Conservation (phyloP, 2,113 vertebrate genomes). For the Triplophysa siluroides region DNA sequence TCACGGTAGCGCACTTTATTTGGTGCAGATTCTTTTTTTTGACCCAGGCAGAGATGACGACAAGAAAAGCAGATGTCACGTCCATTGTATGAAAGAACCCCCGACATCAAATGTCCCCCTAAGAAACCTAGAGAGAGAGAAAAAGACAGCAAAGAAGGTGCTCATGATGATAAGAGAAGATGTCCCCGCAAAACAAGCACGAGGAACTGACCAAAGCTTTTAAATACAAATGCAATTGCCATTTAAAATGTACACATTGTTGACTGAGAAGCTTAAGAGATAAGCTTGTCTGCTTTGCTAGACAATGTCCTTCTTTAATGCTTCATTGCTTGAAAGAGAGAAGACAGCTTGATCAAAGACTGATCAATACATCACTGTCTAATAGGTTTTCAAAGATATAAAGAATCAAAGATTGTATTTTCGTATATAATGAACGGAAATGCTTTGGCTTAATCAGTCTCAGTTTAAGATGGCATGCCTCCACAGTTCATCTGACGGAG, state of each 20-base stretch:
- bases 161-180: background rate
- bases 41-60: background rate
- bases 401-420: no score
- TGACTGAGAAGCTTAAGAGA: background rate
- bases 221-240: background rate
- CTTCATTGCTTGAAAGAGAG: background rate
- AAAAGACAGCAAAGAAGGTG: background rate
- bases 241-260: background rate
- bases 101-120: slow-evolving; percentile 62
- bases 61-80: slow-evolving; percentile 25
- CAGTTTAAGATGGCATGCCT: no score
- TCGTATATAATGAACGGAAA: no score
- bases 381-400: no score
- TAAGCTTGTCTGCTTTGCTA: no score
- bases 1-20: background rate
- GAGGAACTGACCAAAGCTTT: background rate
- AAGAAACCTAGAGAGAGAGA: slow-evolving; percentile 29
- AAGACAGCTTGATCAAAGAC: background rate
- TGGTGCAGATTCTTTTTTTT: background rate
- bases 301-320: background rate
- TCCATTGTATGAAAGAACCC: slow-evolving; percentile 49
- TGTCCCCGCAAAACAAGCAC: background rate
- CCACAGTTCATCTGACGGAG: no score
- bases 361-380: no score
- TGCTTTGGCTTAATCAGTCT: no score